These are phyloP conservation scores for Lepidonotus clava DNA, from an alignment of 2,888 invertebrate genomes.

Conservation along the genomic window DNA sequence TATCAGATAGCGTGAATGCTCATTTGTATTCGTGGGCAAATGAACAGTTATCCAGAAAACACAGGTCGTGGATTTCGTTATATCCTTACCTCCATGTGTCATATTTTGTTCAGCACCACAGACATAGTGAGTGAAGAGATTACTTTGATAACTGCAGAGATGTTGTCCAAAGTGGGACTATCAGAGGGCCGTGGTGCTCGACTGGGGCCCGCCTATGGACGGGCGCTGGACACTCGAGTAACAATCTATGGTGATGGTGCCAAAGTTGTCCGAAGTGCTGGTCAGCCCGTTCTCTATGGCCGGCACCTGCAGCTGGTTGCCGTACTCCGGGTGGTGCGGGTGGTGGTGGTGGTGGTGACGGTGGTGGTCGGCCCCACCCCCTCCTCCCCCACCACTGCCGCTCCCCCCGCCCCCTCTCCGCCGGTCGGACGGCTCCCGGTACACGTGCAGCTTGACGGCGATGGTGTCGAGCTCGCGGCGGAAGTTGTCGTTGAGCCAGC, in stretches of 20 bases:
- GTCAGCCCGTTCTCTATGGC: slow-evolving; percentile 30
- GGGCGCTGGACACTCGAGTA: slow-evolving; percentile 18
- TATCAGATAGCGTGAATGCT: no score
- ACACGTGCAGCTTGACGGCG: slow-evolving; percentile 59
- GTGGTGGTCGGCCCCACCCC: neutral
- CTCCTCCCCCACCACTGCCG: neutral
- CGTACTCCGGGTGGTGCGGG: neutral
- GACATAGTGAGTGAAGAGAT: no score
- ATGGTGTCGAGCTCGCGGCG: slow-evolving; percentile 72
- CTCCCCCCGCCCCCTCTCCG: neutral
- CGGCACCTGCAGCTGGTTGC: slow-evolving; percentile 2
- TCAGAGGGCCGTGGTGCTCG: slow-evolving; percentile 31
- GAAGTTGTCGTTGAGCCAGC: slow-evolving; percentile 80
- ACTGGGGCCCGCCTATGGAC: neutral
- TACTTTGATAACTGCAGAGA: no score
- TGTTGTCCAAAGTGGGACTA: no score
- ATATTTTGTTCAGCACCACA: no score
- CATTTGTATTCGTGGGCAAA: no score
- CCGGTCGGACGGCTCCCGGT: neutral
- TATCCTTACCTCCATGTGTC: no score
- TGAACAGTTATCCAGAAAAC: no score
- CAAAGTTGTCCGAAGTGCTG: slow-evolving; percentile 22
- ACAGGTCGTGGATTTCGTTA: no score
- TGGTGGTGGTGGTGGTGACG: neutral
- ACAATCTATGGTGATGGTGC: slow-evolving; percentile 38